A percentile compares a stretch with the other conserved stretches of the same genome.
These are phyloP conservation scores for Teinopalpus imperialis DNA, from an alignment of 2,888 invertebrate species.

Conservation along the genomic window DNA sequence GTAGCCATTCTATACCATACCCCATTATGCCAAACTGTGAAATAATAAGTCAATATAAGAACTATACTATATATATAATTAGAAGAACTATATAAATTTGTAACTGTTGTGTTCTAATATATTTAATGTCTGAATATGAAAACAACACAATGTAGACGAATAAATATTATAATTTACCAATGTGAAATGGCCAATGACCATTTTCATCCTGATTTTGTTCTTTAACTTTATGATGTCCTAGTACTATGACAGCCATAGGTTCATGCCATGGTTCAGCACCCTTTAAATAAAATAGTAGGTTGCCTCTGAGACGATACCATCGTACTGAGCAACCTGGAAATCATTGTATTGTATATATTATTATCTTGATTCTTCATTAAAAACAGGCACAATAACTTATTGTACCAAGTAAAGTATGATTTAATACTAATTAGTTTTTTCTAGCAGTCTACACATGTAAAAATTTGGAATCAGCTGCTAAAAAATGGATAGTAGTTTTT, in stretches of 20 bases:
- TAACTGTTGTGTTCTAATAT: too few species aligned
- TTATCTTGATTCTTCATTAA: too few species aligned
- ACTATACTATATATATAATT: too few species aligned
- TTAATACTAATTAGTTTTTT: too few species aligned
- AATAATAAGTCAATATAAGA: too few species aligned
- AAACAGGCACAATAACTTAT: constrained; percentile 12
- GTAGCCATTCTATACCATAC: constrained; percentile 91
- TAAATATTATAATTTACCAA: constrained; percentile 81
- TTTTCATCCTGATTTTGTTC: constrained; percentile 83
- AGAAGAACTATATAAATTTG: too few species aligned
- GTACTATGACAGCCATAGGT: constrained; percentile 92
- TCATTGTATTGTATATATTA: not conserved
- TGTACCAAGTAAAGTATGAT: too few species aligned
- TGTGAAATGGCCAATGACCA: constrained; percentile 90
- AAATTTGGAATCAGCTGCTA: too few species aligned
- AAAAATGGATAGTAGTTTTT: too few species aligned
- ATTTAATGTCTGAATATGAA: too few species aligned
- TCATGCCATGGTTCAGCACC: constrained; percentile 94
- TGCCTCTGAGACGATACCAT: constrained; percentile 96
- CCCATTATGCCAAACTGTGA: constrained; percentile 94
- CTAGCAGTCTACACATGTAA: too few species aligned
- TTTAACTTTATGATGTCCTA: constrained; percentile 93
- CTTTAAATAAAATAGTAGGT: constrained; percentile 96
- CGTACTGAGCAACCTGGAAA: constrained; percentile 54
- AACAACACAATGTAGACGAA: too few species aligned